Evolutionary conservation across 1,140 invertebrate species (phyloP).

Genomic region (Anagrus nilaparvatae): DNA sequence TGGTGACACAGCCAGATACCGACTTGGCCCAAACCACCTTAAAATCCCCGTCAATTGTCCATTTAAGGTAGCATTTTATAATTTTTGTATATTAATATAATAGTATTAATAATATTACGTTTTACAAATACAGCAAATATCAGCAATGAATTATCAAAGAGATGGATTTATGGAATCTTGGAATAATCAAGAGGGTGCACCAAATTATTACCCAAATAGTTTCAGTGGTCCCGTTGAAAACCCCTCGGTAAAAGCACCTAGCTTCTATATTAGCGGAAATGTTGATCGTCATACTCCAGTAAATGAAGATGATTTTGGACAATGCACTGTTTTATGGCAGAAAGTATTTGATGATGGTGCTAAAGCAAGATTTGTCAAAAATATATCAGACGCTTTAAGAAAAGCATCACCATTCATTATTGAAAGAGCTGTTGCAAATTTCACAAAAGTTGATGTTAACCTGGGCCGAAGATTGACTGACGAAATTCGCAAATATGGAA

Average conservation of each 20-base stretch:
- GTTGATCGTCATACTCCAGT: constrained; percentile 67
- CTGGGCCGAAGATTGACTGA: constrained; percentile 56
- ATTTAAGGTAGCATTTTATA: constrained; percentile 44
- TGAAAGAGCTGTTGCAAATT: constrained; percentile 70
- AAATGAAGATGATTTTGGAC: constrained; percentile 85
- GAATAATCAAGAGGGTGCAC: constrained; percentile 64
- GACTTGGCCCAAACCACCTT: constrained; percentile 84
- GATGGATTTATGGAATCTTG: constrained; percentile 70
- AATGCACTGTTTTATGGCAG: constrained; percentile 72
- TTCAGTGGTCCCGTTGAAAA: constrained; percentile 69
- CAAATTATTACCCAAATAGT: constrained; percentile 95
- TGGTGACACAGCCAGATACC: constrained; percentile 86
- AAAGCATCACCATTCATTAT: constrained; percentile 78
- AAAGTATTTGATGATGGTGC: constrained; percentile 66
- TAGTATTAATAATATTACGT: no score
- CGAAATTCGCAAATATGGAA: constrained; percentile 46
- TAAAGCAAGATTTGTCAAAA: constrained; percentile 61
- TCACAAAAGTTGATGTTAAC: constrained; percentile 55
- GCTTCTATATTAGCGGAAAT: constrained; percentile 48
- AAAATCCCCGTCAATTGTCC: constrained; percentile 96
- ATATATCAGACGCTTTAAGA: constrained; percentile 69
- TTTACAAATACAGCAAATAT: constrained; percentile 34
- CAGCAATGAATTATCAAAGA: constrained; percentile 68
- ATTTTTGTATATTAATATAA: no score
- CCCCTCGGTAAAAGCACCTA: constrained; percentile 31